Base-by-base conservation (phyloP, 2,888 invertebrate genomes). In the Daptonema setosum region DNA sequence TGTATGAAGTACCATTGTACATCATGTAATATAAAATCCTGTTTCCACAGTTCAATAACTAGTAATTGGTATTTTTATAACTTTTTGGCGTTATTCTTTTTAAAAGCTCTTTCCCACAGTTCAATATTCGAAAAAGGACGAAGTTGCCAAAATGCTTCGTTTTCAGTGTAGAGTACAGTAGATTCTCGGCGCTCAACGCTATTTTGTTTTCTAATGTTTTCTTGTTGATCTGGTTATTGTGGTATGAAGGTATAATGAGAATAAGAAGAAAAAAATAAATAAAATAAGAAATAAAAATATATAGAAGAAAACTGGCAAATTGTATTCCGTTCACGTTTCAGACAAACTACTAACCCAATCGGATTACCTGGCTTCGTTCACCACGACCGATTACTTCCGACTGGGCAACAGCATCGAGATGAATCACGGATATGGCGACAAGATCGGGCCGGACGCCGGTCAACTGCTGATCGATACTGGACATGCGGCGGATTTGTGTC, bases 371-470 rank as follows among this genome's bases (percentile, higher is more conserved):
- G 63, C 68, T 3, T 61, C 63, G 22, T 28, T 57, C 17, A 26
- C 43, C 3, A 57, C 28, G 25, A 45, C 26, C 29, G 57, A 57
- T 25, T 64, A 67, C 55, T 61, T 63, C 11, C 53, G 60, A 22
- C 26, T 56, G n/a, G 55, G 57, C 30, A 60, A 62, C 24, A 55
- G 61, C 25, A 58, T 60, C 17, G 41, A 45, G 8, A 41, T 28
- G 14, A 35, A 26, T 24, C 22, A 54, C 11, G 68, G 67, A 2
- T 63, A 61, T 56, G 68, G 66, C 28, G 58, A 57, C 14, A 63
- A 65, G 59, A 56, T 60, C n/a, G 68, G 68, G n/a, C 65, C 67
- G 1, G 68, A 68, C 48, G 65, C 68, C 14, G 67, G 67, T 25
- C 60, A 64, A 24, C 45, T 66, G 1, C 60, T 69, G 8, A 60